Conservation (phyloP, 1,140 invertebrate species). For the Anoplolepis gracilipes region DNA sequence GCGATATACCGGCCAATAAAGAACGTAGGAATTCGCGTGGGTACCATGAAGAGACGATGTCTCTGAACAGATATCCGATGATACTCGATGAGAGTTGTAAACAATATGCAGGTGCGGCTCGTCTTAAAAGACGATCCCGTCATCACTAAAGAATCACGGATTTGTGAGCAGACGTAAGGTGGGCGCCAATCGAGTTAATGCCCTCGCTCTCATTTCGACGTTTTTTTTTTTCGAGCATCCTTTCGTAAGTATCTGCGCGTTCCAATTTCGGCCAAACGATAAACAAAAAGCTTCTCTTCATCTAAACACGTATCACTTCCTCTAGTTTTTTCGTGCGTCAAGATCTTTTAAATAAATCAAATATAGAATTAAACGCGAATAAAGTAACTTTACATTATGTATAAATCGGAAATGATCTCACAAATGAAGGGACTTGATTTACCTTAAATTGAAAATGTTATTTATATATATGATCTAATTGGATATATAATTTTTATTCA, state of each 20-base stretch:
- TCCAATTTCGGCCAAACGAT: constrained; percentile 5
- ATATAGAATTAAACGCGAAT: background rate
- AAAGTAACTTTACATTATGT: background rate
- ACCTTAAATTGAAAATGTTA: too few species aligned
- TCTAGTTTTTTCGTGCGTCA: background rate
- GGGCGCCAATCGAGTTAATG: constrained; percentile 59
- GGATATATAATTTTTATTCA: background rate
- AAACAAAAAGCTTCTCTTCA: background rate
- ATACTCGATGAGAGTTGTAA: constrained; percentile 51
- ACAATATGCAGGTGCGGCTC: constrained; percentile 76
- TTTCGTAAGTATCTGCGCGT: background rate
- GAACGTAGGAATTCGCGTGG: constrained; percentile 65
- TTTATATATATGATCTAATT: background rate
- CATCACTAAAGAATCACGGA: constrained; percentile 67
- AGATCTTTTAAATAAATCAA: background rate
- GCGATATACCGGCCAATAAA: constrained; percentile 25
- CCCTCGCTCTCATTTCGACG: constrained; percentile 52
- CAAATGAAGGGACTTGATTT: background rate
- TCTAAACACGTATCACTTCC: background rate
- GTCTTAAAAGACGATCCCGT: constrained; percentile 66
- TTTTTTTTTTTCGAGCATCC: constrained; percentile 18
- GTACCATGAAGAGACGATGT: constrained; percentile 47
- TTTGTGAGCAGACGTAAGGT: constrained; percentile 53
- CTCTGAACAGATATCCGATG: background rate
- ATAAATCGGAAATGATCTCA: constrained; percentile 3